Evolutionary conservation across 2,797 vertebrate genomes (phyloP), one percentile per base, ranked within the genome.

Genomic region (Podarcis siculus): DNA sequence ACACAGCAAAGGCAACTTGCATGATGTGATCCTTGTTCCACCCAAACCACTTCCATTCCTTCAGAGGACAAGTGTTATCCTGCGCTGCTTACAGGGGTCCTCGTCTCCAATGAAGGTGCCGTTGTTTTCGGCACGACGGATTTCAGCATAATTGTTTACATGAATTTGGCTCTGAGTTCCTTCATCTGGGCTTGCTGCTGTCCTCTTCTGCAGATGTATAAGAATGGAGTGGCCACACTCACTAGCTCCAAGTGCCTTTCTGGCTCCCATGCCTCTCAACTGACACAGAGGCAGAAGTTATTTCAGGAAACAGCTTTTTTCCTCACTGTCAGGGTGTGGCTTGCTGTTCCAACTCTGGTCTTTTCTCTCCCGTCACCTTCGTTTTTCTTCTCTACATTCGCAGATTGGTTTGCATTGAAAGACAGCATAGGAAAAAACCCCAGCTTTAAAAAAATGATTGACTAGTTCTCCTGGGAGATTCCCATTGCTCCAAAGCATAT

Each of bases 371-470:
- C 5, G 1, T 19, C 32, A 64, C 61, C 77, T 21, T 5, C 35
- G 23, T 35, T 61, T n/a, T 55, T 6, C 45, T 19, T n/a, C 58
- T 55, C 8, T 0, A 0, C 0, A 17, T 3, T 71, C 23, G 30
- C 15, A 0, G 15, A 25, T 71, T 19, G 12, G 13, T n/a, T 82
- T 82, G 81, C 27, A 45, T 27, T 72, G 42, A 83, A 83, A 35
- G 4, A 25, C 17, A n/a, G 5, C 67, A 35, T 19, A 32, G 21
- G 49, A 58, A 35, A n/a, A 84, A 84, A 73, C 19, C 3, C 45
- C 42, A 83, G 1, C 5, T 55, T 3, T 37, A 35, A 25, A 13
- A 55, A 35, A 35, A 30, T 19, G 27, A 45, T 27, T 21, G 23
- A 3, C 42, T 32, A 45, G 17, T 27, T 25, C n/a, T 72, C 19